Percentiles rank a stretch among this genome's conserved stretches.
These are phyloP conservation scores for Laupala kohalensis DNA, from an alignment of 1,140 invertebrate genomes.

Conservation along the genomic window DNA sequence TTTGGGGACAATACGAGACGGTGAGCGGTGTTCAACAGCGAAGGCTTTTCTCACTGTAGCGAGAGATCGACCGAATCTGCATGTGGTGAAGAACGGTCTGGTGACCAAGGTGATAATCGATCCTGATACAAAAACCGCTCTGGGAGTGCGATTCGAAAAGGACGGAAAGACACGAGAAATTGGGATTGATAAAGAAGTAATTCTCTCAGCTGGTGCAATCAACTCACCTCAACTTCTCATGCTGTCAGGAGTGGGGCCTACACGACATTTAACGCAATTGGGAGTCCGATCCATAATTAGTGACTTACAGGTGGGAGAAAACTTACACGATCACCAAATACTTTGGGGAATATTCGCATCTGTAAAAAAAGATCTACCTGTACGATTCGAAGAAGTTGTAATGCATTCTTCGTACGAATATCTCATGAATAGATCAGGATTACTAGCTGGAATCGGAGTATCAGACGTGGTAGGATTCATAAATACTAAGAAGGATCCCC, in stretches of 20 bases:
- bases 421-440: slow-evolving; percentile 10
- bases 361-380: slow-evolving; percentile 1
- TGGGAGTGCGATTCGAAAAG: slow-evolving; percentile 15
- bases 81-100: slow-evolving; percentile 35
- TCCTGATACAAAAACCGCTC: slow-evolving; percentile 12
- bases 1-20: slow-evolving; percentile 24
- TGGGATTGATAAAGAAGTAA: slow-evolving; percentile 20
- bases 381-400: background rate
- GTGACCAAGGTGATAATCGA: slow-evolving; percentile 37
- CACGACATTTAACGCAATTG: slow-evolving; percentile 21
- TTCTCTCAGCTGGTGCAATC: slow-evolving; percentile 21
- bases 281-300: slow-evolving; percentile 8
- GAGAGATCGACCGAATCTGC: slow-evolving; percentile 36
- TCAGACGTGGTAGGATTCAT: slow-evolving; percentile 2
- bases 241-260: slow-evolving; percentile 32
- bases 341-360: background rate
- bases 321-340: slow-evolving; percentile 10
- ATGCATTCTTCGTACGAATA: slow-evolving; percentile 6
- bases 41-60: slow-evolving; percentile 44
- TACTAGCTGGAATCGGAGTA: slow-evolving; percentile 5
- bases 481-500: slow-evolving; percentile 5
- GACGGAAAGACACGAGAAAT: slow-evolving; percentile 13
- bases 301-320: slow-evolving; percentile 9
- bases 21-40: slow-evolving; percentile 46
- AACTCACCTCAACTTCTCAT: slow-evolving; percentile 27